A percentile compares a stretch with the other conserved stretches of the same genome.
Conservation (phyloP, 2,888 invertebrate species). For the Cheilosia impressa region DNA sequence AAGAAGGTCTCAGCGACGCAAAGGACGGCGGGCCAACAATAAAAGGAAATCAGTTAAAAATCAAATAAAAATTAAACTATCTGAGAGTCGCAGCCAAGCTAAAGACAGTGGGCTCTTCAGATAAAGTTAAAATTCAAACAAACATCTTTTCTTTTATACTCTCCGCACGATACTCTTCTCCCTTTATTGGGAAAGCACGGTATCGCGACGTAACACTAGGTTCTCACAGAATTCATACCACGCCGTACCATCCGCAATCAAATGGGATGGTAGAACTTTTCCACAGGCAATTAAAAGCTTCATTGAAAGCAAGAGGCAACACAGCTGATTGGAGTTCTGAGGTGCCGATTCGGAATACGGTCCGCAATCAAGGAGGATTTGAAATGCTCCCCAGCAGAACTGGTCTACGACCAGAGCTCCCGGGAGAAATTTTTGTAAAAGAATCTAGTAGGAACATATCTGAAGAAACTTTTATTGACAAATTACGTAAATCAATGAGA, state of each 20-base stretch:
- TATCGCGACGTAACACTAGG: no score
- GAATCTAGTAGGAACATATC: not conserved
- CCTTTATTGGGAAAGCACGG: no score
- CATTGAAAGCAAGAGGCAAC: conserved; percentile 12
- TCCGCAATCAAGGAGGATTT: conserved; percentile 42
- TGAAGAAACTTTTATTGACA: conserved; percentile 9
- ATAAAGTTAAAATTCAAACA: no score
- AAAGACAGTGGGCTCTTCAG: no score
- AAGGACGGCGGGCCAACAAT: no score
- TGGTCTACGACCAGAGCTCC: conserved; percentile 11
- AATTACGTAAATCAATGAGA: conserved; percentile 11
- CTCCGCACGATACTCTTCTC: no score
- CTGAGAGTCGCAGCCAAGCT: no score
- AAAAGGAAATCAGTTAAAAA: no score
- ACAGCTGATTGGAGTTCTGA: conserved; percentile 28
- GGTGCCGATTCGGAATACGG: conserved; percentile 53
- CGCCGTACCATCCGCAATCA: conserved; percentile 26
- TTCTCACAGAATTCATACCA: not conserved
- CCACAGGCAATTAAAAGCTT: conserved; percentile 47
- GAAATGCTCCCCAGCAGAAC: conserved; percentile 40
- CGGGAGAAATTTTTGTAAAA: conserved; percentile 20
- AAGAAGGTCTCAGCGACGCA: no score
- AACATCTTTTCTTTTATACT: no score
- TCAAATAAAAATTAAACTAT: no score
- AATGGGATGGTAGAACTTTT: conserved; percentile 50